phyloP scores from a whole-genome alignment of 2,113 vertebrate genomes.

The Zapornia atra region DNA sequence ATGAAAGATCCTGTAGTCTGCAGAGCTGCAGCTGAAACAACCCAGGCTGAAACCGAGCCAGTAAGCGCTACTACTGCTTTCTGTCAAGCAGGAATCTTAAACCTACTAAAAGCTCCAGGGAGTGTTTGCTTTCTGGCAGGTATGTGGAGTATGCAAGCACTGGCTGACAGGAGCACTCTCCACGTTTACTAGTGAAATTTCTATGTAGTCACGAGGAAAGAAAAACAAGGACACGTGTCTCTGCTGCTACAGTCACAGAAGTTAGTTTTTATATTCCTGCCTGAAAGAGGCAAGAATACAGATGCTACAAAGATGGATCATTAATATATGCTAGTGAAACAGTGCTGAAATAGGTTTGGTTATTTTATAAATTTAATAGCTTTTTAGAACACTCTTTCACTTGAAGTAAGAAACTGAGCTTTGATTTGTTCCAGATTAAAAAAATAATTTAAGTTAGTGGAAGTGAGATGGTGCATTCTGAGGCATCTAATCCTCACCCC shows the following conservation, averaged over 20 bases:
- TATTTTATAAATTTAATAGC: background rate
- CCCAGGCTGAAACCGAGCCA: background rate
- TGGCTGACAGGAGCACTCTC: background rate
- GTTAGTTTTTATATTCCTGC: background rate
- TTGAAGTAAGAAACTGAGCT: background rate
- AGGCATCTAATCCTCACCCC: background rate
- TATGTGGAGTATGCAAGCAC: background rate
- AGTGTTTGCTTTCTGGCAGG: background rate
- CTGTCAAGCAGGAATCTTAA: background rate
- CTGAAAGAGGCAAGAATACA: background rate
- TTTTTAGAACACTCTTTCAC: background rate
- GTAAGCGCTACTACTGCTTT: background rate
- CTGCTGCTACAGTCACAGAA: background rate
- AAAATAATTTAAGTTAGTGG: background rate
- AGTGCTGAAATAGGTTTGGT: background rate
- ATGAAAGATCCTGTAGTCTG: no score
- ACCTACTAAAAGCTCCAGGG: background rate
- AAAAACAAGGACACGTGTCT: background rate
- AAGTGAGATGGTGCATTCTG: background rate
- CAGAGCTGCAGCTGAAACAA: background rate
- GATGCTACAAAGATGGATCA: background rate
- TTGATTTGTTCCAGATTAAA: background rate
- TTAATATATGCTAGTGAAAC: background rate
- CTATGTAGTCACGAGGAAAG: background rate
- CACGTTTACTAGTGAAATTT: background rate